These are phyloP conservation scores for Lepidurus arcticus DNA, from an alignment of 1,140 invertebrate genomes.

Conservation along the genomic window DNA sequence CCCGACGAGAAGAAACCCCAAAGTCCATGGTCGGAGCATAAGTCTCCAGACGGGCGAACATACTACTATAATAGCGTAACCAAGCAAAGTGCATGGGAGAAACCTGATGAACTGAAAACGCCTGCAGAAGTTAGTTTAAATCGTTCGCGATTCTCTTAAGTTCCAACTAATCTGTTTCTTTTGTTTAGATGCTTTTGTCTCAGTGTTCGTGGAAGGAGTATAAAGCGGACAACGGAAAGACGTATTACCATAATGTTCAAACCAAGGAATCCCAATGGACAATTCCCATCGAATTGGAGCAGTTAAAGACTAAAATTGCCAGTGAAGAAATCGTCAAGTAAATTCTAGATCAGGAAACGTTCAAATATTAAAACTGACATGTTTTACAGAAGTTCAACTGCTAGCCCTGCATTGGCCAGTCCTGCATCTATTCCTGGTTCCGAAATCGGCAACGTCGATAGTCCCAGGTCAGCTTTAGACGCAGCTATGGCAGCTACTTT, in stretches of 20 bases:
- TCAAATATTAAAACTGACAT: no score
- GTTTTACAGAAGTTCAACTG: constrained; percentile 7
- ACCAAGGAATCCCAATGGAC: constrained; percentile 96
- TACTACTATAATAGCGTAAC: constrained; percentile 94
- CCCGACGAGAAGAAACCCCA: constrained; percentile 39
- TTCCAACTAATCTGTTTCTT: constrained; percentile 25
- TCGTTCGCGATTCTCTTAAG: constrained; percentile 25
- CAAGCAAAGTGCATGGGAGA: constrained; percentile 96
- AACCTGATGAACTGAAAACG: constrained; percentile 91
- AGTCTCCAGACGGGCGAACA: constrained; percentile 87
- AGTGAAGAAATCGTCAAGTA: constrained; percentile 57
- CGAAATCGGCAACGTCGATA: constrained; percentile 30
- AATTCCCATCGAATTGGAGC: constrained; percentile 85
- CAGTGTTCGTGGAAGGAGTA: constrained; percentile 98
- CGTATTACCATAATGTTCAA: constrained; percentile 92
- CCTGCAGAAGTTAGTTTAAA: constrained; percentile 62
- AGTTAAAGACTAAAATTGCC: constrained; percentile 76
- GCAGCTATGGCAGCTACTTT: constrained; percentile 89
- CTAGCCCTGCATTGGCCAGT: neutral
- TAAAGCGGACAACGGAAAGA: constrained; percentile 88
- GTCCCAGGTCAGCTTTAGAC: constrained; percentile 58
- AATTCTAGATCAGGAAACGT: neutral
- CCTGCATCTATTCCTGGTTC: constrained; percentile 32
- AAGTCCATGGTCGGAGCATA: constrained; percentile 85
- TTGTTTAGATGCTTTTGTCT: constrained; percentile 63